Evolutionary conservation across 2,797 vertebrate species (phyloP).

Genomic region (Acridotheres tristis): DNA sequence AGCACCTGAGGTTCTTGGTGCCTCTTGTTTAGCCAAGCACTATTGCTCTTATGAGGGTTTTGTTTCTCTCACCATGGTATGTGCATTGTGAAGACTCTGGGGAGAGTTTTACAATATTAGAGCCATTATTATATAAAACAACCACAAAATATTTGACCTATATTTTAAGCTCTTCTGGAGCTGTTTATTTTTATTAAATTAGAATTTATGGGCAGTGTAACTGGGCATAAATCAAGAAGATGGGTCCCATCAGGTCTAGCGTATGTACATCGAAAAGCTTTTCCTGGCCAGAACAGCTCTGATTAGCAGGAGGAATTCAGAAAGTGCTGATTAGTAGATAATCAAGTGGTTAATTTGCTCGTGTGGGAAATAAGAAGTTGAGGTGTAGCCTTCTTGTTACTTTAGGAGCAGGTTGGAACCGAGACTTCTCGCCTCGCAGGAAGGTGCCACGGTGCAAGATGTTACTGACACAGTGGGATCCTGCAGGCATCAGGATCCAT

Average conservation of each 20-base stretch:
- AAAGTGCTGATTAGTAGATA: not conserved
- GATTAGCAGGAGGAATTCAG: not conserved
- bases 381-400: not conserved
- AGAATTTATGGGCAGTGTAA: not conserved
- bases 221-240: not conserved
- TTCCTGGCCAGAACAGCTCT: not conserved
- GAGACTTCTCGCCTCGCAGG: not conserved
- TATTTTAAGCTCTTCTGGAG: not conserved
- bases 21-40: not conserved
- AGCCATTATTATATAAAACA: not conserved
- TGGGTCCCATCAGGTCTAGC: not conserved
- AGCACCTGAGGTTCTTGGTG: not conserved
- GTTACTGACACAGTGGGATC: not conserved
- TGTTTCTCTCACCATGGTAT: not conserved
- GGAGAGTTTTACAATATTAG: not conserved
- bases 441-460: fast-evolving
- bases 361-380: not conserved
- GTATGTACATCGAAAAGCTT: not conserved
- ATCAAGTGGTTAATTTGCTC: not conserved
- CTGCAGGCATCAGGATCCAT: not conserved
- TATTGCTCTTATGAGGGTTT: fast-evolving
- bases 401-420: not conserved
- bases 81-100: not conserved
- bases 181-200: not conserved
- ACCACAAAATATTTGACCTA: not conserved